A percentile compares a stretch with the other conserved stretches of the same genome.
Evolutionary conservation across 2,888 invertebrate genomes (phyloP).

Genomic region (Torymus aiolomorphi): DNA sequence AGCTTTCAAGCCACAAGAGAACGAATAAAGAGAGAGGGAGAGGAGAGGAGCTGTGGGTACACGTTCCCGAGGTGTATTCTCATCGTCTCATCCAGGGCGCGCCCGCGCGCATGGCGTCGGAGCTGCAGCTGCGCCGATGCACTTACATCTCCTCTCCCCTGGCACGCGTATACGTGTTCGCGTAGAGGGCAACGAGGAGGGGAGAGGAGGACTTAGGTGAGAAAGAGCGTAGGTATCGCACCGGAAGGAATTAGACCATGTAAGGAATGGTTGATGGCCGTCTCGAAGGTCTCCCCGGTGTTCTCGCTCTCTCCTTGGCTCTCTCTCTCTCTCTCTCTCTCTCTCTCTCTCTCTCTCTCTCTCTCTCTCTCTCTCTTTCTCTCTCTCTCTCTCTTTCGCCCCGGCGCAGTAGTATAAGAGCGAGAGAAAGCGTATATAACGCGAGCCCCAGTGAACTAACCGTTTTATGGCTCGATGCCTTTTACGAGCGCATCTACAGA

Average conservation of each 20-base stretch:
- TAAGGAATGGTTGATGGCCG: constrained; percentile 71
- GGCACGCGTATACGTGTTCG: constrained; percentile 39
- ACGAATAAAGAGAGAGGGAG: constrained; percentile 5
- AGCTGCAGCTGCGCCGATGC: constrained; percentile 52
- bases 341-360: no score
- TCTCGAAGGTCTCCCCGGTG: constrained; percentile 60
- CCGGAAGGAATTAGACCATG: constrained; percentile 68
- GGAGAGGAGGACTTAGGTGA: neutral
- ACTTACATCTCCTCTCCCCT: constrained; percentile 17
- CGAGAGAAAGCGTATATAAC: neutral
- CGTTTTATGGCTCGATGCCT: constrained; percentile 71
- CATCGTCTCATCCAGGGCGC: constrained; percentile 3
- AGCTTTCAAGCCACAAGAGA: constrained; percentile 44
- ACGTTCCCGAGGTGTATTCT: constrained; percentile 30
- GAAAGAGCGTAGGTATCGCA: constrained; percentile 34
- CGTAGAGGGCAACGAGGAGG: neutral
- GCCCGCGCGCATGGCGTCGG: neutral
- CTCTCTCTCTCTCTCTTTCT: neutral
- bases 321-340: no score
- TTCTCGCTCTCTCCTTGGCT: constrained; percentile 1
- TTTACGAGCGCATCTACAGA: constrained; percentile 70
- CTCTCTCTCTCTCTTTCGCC: no score
- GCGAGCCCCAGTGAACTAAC: constrained; percentile 61
- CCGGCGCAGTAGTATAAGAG: neutral
- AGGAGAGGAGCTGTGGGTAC: neutral